Conservation (phyloP, 2,113 vertebrate genomes). For the Mus musculus region GRCm39 chr16:46609001-46609500, state of each 20-base stretch:
- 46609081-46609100: neutral
- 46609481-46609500: neutral
- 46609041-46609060: neutral
- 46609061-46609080: neutral
- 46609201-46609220: neutral
- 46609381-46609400: neutral
- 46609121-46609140: neutral
- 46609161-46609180: neutral
- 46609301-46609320: neutral
- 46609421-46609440: neutral
- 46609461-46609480: no score
- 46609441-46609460: neutral
- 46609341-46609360: neutral
- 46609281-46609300: neutral
- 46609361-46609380: neutral
- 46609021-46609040: neutral
- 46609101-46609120: neutral
- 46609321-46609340: neutral
- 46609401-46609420: neutral
- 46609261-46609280: neutral
- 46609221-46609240: neutral
- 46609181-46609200: neutral
- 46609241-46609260: neutral
- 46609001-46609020: neutral
- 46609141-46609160: neutral